Percentiles rank a stretch among this genome's conserved stretches.
phyloP scores from a whole-genome alignment of 2,888 invertebrate species.

The Hofmannophila pseudospretella region DNA sequence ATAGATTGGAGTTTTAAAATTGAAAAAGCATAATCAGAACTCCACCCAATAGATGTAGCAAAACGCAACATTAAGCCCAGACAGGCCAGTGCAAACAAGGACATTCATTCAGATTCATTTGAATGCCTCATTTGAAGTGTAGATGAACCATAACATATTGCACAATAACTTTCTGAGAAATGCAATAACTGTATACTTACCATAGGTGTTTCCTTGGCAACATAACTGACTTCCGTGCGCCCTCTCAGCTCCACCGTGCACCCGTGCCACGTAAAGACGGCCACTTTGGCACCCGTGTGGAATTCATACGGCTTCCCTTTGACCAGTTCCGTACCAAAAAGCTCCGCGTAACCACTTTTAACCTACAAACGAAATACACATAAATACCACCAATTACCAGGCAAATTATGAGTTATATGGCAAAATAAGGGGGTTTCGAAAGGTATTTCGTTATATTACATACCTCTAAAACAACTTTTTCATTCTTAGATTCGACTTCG shows the following conservation, averaged over 20 bases:
- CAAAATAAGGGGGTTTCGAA: conserved; percentile 1
- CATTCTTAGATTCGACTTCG: conserved; percentile 93
- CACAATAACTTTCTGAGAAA: no score
- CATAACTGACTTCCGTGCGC: conserved; percentile 94
- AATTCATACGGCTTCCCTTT: conserved; percentile 95
- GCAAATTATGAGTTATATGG: not conserved
- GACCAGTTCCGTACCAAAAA: conserved; percentile 97
- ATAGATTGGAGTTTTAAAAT: no score
- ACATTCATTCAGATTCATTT: no score
- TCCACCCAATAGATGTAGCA: no score
- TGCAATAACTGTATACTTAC: conserved; percentile 46
- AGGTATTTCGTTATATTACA: conserved; percentile 11
- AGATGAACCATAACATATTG: no score
- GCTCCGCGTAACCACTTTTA: conserved; percentile 93
- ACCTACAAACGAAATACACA: conserved; percentile 73
- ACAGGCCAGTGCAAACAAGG: no score
- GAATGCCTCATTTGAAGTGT: no score
- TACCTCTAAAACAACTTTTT: conserved; percentile 88
- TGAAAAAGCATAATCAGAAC: no score
- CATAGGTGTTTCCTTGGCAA: conserved; percentile 98
- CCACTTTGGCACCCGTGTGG: conserved; percentile 93
- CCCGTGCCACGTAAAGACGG: conserved; percentile 97
- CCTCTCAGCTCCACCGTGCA: conserved; percentile 92
- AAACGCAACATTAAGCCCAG: no score
- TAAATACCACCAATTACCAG: not conserved